Evolutionary conservation across 2,113 vertebrate genomes (phyloP).

Genomic region (Antechinus stuartii): DNA sequence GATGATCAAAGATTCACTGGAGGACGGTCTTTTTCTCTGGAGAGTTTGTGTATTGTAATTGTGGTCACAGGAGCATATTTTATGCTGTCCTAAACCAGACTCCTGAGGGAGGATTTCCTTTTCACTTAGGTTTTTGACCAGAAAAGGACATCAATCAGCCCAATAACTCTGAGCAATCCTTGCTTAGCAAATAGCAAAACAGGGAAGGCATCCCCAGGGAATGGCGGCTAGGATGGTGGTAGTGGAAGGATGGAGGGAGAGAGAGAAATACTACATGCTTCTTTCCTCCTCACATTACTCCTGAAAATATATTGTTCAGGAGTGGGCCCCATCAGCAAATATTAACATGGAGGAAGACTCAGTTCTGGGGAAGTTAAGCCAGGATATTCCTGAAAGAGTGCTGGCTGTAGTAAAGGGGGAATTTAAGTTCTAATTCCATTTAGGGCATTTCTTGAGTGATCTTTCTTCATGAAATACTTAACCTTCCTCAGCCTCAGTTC

Average conservation of each 20-base stretch:
- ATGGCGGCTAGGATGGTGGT: no score
- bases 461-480: neutral
- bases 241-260: no score
- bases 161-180: neutral
- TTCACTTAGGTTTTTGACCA: neutral
- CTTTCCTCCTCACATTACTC: neutral
- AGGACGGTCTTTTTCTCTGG: conserved; percentile 24
- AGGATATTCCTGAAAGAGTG: neutral
- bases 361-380: conserved; percentile 2
- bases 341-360: neutral
- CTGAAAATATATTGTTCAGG: neutral
- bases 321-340: neutral
- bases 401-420: no score
- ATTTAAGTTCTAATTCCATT: neutral
- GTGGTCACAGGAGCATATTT: neutral
- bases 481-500: neutral
- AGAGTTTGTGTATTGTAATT: conserved; percentile 47
- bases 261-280: neutral
- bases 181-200: neutral
- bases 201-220: conserved; percentile 2
- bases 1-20: conserved; percentile 45
- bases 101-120: neutral
- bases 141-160: neutral
- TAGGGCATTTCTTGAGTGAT: neutral
- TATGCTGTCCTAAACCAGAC: conserved; percentile 39